Base-by-base conservation (phyloP, 2,113 vertebrate species). In the Oenanthe melanoleuca region DNA sequence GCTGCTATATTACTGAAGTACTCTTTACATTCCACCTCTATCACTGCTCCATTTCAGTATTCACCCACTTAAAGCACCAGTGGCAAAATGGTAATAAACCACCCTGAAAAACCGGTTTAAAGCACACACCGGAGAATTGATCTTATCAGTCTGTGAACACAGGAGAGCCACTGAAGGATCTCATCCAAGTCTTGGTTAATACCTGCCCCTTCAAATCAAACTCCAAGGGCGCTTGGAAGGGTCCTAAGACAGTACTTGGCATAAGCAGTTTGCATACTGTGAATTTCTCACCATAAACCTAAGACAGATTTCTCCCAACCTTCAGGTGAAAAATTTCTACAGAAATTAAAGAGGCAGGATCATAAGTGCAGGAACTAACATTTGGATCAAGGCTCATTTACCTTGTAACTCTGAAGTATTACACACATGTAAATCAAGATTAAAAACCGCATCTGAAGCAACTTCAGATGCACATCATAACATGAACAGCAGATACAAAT, bases 151-250 rank as follows among this genome's bases (percentile, higher is more conserved):
- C 67, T 86, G 55, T 40, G 85, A 95, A 65, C 49, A 70, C 23
- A 44, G 65, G 26, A 80, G 81, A 84, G 23, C 6, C 57, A 56
- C 72, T 63, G 18, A 70, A 56, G 37, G n/a, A 77, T 22, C 67
- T 81, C 24, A 28, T n/a, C 33, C 60, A 47, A 74, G 40, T 6
- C 67, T 78, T 56, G 29, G 56, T 73, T 74, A 92, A 81, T 26
- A 65, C 69, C 53, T 84, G 89, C 37, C 53, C 77, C 86, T 91
- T 74, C 80, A 74, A 95, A 92, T 65, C n/a, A 83, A 91, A 82
- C 73, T 69, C 73, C 71, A 86, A 65, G 44, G 28, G 22, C 47
- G 4, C 31, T 33, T 49, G 37, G 42, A 80, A n/a, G 71, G 13
- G 53, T 73, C 56, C 0, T 14, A 56, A 24, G n/a, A 34, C 12